Evolutionary conservation across 2,113 vertebrate genomes (phyloP).

Genomic region (Pachypanchax playfairii): DNA sequence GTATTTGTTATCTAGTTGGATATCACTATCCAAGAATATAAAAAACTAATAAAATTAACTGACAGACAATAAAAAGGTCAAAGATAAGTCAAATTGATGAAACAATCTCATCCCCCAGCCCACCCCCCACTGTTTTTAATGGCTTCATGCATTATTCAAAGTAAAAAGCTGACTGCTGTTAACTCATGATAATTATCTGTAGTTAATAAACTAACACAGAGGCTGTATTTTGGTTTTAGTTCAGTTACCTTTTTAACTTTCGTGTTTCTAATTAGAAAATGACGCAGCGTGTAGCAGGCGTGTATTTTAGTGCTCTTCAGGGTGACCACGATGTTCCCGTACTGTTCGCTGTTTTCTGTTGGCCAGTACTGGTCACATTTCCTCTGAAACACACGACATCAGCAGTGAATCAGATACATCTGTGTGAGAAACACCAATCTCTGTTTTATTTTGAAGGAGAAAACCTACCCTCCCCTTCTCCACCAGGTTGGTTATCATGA

Average conservation of each 20-base stretch:
- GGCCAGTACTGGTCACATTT: conserved; percentile 99
- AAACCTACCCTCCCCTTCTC: conserved; percentile 96
- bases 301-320: conserved; percentile 94
- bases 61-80: no score
- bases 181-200: no score
- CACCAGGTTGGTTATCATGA: conserved; percentile 99
- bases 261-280: conserved; percentile 90
- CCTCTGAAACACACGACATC: conserved; percentile 77
- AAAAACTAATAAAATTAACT: no score
- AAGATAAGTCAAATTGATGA: no score
- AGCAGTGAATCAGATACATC: not conserved
- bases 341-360: conserved; percentile 93
- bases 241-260: conserved; percentile 92
- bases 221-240: no score
- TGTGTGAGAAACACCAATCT: not conserved
- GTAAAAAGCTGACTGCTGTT: no score
- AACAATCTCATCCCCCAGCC: no score
- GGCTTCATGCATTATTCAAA: no score
- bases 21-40: no score
- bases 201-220: no score
- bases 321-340: conserved; percentile 93
- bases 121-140: no score
- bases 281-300: conserved; percentile 94
- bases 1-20: no score
- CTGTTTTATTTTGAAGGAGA: not conserved